phyloP scores from a whole-genome alignment of 1,140 invertebrate genomes.

The Pentalonia nigronervosa region DNA sequence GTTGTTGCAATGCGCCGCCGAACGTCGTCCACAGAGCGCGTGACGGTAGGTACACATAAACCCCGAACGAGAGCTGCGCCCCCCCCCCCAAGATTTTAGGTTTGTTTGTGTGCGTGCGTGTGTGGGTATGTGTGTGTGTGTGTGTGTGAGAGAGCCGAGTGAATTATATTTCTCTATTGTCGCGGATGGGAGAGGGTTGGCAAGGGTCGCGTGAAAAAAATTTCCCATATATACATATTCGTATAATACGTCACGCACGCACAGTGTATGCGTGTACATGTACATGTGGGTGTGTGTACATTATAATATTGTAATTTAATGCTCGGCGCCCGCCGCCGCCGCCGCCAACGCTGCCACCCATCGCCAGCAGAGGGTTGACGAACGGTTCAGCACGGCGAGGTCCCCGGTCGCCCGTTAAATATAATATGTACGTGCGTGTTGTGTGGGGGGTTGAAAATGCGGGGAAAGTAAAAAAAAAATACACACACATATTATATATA shows the following conservation, averaged over 20 bases:
- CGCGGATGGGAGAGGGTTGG: neutral
- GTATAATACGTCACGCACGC: neutral
- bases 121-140: neutral
- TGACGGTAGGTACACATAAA: neutral
- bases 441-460: neutral
- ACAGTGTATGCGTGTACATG: neutral
- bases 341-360: neutral
- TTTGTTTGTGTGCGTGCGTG: no score
- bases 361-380: neutral
- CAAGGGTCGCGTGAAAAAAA: conserved; percentile 29
- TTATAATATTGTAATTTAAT: conserved; percentile 43
- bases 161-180: conserved; percentile 28
- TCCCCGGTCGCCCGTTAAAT: conserved; percentile 32
- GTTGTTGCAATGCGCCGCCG: neutral
- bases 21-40: neutral
- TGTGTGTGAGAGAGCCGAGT: neutral
- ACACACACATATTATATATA: neutral
- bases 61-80: neutral
- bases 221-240: neutral
- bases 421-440: neutral
- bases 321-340: neutral
- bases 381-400: conserved; percentile 10
- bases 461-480: neutral
- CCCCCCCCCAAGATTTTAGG: neutral
- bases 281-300: neutral